Percentiles rank a stretch among this genome's conserved stretches.
Evolutionary conservation across 1,140 invertebrate species (phyloP).

Genomic region (Heterodera carotae): DNA sequence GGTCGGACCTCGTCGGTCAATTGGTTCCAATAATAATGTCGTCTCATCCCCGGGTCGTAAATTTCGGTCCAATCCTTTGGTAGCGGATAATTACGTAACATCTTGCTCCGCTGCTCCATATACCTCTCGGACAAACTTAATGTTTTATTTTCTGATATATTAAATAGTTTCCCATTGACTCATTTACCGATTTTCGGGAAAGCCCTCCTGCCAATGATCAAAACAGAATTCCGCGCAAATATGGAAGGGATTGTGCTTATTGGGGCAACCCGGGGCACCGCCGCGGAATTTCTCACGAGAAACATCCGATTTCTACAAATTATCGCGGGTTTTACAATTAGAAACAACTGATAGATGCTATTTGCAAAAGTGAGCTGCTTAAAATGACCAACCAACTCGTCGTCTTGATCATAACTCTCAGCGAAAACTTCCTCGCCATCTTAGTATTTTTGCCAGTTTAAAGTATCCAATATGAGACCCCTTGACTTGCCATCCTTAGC

Average conservation of each 20-base stretch:
- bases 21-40: conserved; percentile 92
- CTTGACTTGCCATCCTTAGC: not conserved
- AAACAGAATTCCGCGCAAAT: conserved; percentile 86
- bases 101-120: conserved; percentile 74
- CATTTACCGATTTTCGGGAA: conserved; percentile 70
- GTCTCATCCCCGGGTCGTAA: conserved; percentile 70
- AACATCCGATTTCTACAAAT: conserved; percentile 29
- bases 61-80: conserved; percentile 85
- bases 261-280: conserved; percentile 79
- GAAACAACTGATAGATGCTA: too few relatives aligned
- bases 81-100: conserved; percentile 85
- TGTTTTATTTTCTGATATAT: conserved; percentile 16
- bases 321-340: not conserved
- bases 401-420: conserved; percentile 77
- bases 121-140: conserved; percentile 72
- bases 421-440: conserved; percentile 79
- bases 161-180: not conserved
- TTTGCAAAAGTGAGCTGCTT: too few relatives aligned
- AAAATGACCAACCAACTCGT: conserved; percentile 31
- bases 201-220: conserved; percentile 81
- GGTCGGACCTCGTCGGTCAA: conserved; percentile 80
- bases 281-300: conserved; percentile 35
- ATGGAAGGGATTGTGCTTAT: conserved; percentile 92
- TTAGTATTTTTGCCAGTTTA: not conserved
- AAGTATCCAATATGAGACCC: not conserved